Evolutionary conservation across 2,888 invertebrate genomes (phyloP).

Genomic region (Physocephala rufipes): DNA sequence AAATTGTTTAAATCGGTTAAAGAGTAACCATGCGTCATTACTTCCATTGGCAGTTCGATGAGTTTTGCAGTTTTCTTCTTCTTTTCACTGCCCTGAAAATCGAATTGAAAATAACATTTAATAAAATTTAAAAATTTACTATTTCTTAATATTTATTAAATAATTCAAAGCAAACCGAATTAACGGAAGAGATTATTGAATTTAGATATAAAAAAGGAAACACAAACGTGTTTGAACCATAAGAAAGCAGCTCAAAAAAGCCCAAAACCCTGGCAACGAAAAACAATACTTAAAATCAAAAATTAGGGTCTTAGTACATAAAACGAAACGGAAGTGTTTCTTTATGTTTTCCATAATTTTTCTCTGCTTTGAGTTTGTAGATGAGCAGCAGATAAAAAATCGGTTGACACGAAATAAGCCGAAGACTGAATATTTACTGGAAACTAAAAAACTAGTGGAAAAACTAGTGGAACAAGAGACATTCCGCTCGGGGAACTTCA

Average conservation of each 20-base stretch:
- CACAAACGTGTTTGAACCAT: background rate
- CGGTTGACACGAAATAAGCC: too few species aligned
- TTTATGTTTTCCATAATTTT: too few species aligned
- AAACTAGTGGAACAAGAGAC: too few species aligned
- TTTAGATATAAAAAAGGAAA: constrained; percentile 13
- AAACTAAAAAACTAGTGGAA: too few species aligned
- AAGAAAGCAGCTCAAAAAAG: constrained; percentile 55
- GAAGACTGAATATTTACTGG: too few species aligned
- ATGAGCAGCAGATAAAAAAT: too few species aligned
- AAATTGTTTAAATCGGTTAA: constrained; percentile 77
- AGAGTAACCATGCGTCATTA: constrained; percentile 77
- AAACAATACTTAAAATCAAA: background rate
- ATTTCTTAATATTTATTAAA: background rate
- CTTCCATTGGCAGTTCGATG: constrained; percentile 85
- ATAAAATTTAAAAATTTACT: constrained; percentile 1
- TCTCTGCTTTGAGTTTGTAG: too few species aligned
- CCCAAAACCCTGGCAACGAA: constrained; percentile 39
- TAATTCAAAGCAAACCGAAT: background rate
- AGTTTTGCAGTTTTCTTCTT: constrained; percentile 84
- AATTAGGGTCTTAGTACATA: too few species aligned
- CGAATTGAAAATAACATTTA: background rate
- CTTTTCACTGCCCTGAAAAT: constrained; percentile 69
- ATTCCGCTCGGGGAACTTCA: too few species aligned
- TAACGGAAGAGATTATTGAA: constrained; percentile 24
- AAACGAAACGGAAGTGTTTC: too few species aligned